phyloP scores from a whole-genome alignment of 2,888 invertebrate genomes.

The Dilophus febrilis region DNA sequence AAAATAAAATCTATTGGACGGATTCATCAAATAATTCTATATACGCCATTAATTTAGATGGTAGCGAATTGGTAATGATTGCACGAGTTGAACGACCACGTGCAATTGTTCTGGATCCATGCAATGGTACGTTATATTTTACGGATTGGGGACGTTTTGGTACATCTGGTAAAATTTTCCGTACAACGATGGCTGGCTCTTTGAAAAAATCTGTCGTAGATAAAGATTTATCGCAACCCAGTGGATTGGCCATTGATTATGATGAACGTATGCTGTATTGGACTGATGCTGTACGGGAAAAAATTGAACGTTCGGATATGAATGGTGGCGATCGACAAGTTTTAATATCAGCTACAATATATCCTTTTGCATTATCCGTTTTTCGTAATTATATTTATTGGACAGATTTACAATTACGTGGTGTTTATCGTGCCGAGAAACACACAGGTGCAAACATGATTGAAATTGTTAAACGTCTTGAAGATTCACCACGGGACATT shows the following conservation, averaged over 20 bases:
- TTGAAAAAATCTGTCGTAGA: conserved; percentile 75
- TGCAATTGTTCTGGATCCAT: conserved; percentile 92
- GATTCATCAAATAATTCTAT: conserved; percentile 89
- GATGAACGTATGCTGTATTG: conserved; percentile 86
- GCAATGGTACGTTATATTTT: conserved; percentile 86
- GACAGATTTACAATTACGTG: conserved; percentile 85
- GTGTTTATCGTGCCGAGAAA: conserved; percentile 93
- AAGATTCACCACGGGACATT: conserved; percentile 84
- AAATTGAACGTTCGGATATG: conserved; percentile 81
- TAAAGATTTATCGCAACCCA: conserved; percentile 83
- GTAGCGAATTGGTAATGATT: conserved; percentile 76
- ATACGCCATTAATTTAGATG: conserved; percentile 85
- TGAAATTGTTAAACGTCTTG: conserved; percentile 82
- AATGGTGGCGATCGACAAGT: conserved; percentile 76
- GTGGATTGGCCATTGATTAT: conserved; percentile 89
- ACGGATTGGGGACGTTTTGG: conserved; percentile 94
- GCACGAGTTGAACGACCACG: conserved; percentile 82
- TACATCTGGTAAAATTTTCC: conserved; percentile 81
- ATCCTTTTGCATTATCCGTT: conserved; percentile 89
- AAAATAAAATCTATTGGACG: conserved; percentile 94
- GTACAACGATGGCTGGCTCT: conserved; percentile 93
- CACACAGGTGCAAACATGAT: conserved; percentile 90
- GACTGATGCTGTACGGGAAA: conserved; percentile 92
- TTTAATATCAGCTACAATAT: conserved; percentile 76
- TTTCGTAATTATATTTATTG: conserved; percentile 85